Evolutionary conservation across 1,140 invertebrate species (phyloP), one percentile per base, ranked within the genome.

Genomic region (Anastrepha obliqua): DNA sequence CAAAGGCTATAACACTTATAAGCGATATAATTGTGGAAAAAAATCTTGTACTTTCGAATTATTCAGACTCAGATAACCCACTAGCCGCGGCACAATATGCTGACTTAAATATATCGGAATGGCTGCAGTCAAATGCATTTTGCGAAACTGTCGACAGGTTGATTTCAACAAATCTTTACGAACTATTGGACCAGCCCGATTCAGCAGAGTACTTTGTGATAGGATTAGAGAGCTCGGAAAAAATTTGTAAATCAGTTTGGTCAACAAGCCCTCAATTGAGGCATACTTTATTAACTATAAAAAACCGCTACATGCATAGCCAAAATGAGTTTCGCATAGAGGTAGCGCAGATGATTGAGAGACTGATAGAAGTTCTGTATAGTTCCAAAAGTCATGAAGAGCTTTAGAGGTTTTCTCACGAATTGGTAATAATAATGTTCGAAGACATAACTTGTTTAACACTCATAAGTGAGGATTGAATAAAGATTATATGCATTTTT

Each of bases 261-360:
- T 88, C 90, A 0, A 87, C 91, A n/a, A 92, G 89, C 58, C 67
- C 89, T 0, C 60, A 87, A 3, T 78, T 93, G 15, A 88, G 89
- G 2, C 89, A 93, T 81, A 90, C 89, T 2, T 70, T 93, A 8
- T 51, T 91, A 0, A 91, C 91, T 0, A 67, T 93, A 8, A 89
- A 90, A 42, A 91, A 92, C 67, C 89, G 90, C 62, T 93, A 88
- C 74, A 62, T 78, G 1, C 88, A 90, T 59, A 91, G 89, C 55
- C 29, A 89, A 86, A 91, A 93, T 70, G 92, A 93, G 67, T 93
- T 91, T 87, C 89, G 88, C 47, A 20, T 89, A 42, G 92, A 93
- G 86, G 87, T 93, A 2, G 89, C 92, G 0, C 89, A 92, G 59
- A 62, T 70, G 29, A 81, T 81, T 20, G 47, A 81, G 20, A 81